phyloP scores from a whole-genome alignment of 2,113 vertebrate species.

The Thinocorus orbignyianus region DNA sequence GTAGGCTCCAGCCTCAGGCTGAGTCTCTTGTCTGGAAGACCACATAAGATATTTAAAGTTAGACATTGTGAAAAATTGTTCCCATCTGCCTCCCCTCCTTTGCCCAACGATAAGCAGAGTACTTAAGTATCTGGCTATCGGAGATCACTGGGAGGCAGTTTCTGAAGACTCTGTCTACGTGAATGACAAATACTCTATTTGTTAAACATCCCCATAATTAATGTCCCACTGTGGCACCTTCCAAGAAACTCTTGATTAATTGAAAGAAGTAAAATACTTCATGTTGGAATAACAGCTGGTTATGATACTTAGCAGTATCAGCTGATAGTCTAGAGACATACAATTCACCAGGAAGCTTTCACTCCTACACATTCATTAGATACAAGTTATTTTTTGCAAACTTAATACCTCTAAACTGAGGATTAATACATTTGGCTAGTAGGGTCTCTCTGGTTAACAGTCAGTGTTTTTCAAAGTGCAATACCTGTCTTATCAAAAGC shows the following conservation, averaged over 20 bases:
- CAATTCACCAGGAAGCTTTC: background rate
- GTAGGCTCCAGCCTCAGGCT: background rate
- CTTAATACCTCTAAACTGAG: background rate
- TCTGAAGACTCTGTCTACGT: background rate
- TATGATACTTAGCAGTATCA: background rate
- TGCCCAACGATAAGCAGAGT: background rate
- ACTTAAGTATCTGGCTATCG: background rate
- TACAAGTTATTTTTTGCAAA: background rate
- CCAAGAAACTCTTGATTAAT: background rate
- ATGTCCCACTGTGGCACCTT: background rate
- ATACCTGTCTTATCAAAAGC: background rate
- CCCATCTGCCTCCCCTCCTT: background rate
- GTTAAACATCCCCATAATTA: background rate
- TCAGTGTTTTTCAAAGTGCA: background rate
- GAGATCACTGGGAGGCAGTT: background rate
- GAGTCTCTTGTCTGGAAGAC: background rate
- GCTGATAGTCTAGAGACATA: background rate
- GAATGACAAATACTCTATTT: background rate
- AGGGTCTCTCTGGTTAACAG: background rate
- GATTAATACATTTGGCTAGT: background rate
- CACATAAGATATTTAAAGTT: background rate
- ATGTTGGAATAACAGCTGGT: conserved; percentile 13
- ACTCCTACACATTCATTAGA: background rate
- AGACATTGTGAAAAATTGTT: background rate
- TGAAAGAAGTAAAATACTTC: background rate